Evolutionary conservation across 1,140 invertebrate species (phyloP), one percentile per base, ranked within the genome.

Genomic region (Magallana ariakensis): DNA sequence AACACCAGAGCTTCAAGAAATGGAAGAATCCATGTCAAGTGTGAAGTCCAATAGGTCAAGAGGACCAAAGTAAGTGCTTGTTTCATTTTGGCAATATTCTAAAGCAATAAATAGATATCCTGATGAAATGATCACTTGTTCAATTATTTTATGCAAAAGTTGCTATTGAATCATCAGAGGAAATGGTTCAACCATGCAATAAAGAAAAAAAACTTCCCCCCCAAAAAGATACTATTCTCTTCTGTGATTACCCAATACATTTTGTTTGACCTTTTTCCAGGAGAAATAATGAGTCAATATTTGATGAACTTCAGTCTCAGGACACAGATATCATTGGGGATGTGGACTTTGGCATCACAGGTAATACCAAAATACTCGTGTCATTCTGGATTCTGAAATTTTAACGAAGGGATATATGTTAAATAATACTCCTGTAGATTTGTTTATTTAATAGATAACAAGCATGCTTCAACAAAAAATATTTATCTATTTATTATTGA

Each of bases 291-390:
- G 90, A 92, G 13, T 94, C 94, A 19, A 93, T 94, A 88, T 94
- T 92, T 91, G 92, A 93, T 86, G 93, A 94, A 88, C 88, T 94
- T n/a, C 87, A 91, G 4, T 88, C 91, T 26, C 90, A 93, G 62
- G 93, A 93, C 88, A 90, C 91, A 26, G 92, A 94, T 80, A 90
- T 93, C 70, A 92, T 94, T 75, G 93, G 92, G n/a, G 93, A 94
- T 84, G 90, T 94, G 10, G 94, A 94, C 82, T 94, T 93, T 91
- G 94, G 94, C 86, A 93, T 94, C 70, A 94, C 94, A 90, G 94
- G 94, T 94, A 91, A 75, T 26, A 11, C 15, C 10, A 22, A 75
- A 16, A 60, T 10, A 60, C 5, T 46, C 5, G 33, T 46, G 5
- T 46, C 33, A 46, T 5, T 46, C 2, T 46, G 33, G 33, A 46